phyloP scores from a whole-genome alignment of 2,888 invertebrate species.

The Dasypogon diadema region DNA sequence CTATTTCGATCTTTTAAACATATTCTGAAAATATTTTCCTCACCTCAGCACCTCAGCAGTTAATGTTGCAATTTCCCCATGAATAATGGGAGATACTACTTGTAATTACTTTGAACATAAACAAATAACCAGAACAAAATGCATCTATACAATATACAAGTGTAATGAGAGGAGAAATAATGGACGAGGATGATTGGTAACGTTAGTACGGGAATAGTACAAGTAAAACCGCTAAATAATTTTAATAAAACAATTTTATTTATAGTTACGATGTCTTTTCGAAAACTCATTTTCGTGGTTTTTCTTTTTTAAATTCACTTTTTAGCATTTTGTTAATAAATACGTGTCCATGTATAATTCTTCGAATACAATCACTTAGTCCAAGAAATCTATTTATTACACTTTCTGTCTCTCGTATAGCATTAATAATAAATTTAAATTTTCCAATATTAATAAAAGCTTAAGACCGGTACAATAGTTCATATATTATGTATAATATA shows the following conservation, averaged over 20 bases:
- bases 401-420: constrained; percentile 1
- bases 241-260: constrained; percentile 14
- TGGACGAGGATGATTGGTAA: too few relatives aligned
- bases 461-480: constrained; percentile 44
- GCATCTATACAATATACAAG: too few relatives aligned
- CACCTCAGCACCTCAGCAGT: too few relatives aligned
- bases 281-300: neutral
- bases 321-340: neutral
- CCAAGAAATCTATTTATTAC: neutral
- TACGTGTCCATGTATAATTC: neutral
- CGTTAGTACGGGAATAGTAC: too few relatives aligned
- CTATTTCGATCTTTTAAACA: too few relatives aligned
- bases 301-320: neutral
- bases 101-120: too few relatives aligned
- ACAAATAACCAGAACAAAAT: too few relatives aligned
- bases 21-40: too few relatives aligned
- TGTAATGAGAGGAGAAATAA: too few relatives aligned
- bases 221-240: neutral
- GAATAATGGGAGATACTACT: too few relatives aligned
- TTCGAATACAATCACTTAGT: neutral
- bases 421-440: constrained; percentile 38
- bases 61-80: too few relatives aligned
- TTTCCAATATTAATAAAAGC: constrained; percentile 46
- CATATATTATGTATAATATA: constrained; percentile 24
- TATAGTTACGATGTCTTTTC: constrained; percentile 8